Evolutionary conservation across 2,113 vertebrate species (phyloP).

Genomic region (Aegotheles bennettii): DNA sequence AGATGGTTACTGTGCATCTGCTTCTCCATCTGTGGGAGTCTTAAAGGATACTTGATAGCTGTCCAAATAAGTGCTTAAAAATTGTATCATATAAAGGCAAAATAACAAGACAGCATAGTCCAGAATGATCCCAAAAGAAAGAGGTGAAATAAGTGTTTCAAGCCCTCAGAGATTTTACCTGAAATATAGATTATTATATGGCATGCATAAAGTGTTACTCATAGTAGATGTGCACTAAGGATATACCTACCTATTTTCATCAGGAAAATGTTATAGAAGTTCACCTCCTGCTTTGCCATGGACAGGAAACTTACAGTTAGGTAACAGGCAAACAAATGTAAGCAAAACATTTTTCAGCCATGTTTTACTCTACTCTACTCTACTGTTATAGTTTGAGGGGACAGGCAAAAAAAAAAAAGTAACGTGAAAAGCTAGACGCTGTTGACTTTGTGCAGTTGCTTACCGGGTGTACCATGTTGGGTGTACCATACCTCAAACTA

Average conservation of each 20-base stretch:
- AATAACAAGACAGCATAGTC: not conserved
- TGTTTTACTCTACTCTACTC: not conserved
- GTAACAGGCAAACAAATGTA: not conserved
- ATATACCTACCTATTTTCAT: not conserved
- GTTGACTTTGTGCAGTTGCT: constrained; percentile 55
- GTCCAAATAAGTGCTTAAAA: constrained; percentile 26
- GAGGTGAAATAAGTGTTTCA: not conserved
- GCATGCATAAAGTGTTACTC: not conserved
- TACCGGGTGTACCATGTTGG: constrained; percentile 40
- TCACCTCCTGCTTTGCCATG: not conserved
- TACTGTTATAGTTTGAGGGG: too few relatives aligned
- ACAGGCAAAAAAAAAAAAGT: not conserved
- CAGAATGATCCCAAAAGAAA: not conserved
- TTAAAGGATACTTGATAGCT: constrained; percentile 24
- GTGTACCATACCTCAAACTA: too few relatives aligned
- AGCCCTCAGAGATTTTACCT: not conserved
- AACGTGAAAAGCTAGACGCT: constrained; percentile 24
- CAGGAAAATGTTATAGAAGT: not conserved
- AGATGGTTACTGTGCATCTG: constrained; percentile 28
- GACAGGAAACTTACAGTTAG: not conserved
- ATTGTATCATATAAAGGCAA: not conserved
- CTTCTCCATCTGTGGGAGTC: constrained; percentile 23
- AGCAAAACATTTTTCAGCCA: not conserved
- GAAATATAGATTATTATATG: not conserved
- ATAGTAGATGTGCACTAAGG: not conserved